phyloP scores from a whole-genome alignment of 2,888 invertebrate species.

The Drosophila ochracea region DNA sequence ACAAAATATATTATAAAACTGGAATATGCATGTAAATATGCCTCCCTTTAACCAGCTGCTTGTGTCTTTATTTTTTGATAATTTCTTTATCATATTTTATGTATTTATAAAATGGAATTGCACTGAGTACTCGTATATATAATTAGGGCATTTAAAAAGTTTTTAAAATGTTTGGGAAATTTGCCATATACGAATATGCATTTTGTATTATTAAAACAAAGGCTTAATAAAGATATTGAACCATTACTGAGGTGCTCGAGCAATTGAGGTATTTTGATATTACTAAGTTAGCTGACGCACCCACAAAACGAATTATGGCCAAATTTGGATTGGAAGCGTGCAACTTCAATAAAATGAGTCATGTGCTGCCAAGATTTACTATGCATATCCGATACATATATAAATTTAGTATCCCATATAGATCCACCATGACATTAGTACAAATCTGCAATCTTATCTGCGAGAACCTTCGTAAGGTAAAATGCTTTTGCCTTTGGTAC shows the following conservation, averaged over 20 bases:
- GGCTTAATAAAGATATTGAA: conserved; percentile 47
- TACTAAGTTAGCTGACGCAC: conserved; percentile 43
- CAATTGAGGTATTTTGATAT: conserved; percentile 65
- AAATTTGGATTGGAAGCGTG: conserved; percentile 39
- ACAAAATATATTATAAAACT: neutral
- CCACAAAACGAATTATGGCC: conserved; percentile 9
- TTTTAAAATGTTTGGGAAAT: conserved; percentile 19
- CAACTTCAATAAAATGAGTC: conserved; percentile 54
- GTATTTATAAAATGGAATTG: conserved; percentile 21
- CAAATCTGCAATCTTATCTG: conserved; percentile 64
- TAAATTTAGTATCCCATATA: conserved; percentile 2
- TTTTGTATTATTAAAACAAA: neutral
- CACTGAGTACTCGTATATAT: conserved; percentile 18
- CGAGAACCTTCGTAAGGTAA: neutral
- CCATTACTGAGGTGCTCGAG: conserved; percentile 36
- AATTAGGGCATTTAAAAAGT: conserved; percentile 54
- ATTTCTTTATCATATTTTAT: conserved; percentile 14
- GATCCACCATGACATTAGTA: conserved; percentile 2
- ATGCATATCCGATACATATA: conserved; percentile 33
- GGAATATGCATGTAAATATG: conserved; percentile 15
- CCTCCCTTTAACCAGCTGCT: conserved; percentile 33
- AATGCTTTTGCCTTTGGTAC: conserved; percentile 44
- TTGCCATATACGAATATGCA: neutral
- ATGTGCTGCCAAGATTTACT: conserved; percentile 49
- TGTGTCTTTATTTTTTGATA: neutral